Evolutionary conservation across 92 coral and sea anemone genomes (phyloP).

Genomic region (Parazoanthus swiftii): DNA sequence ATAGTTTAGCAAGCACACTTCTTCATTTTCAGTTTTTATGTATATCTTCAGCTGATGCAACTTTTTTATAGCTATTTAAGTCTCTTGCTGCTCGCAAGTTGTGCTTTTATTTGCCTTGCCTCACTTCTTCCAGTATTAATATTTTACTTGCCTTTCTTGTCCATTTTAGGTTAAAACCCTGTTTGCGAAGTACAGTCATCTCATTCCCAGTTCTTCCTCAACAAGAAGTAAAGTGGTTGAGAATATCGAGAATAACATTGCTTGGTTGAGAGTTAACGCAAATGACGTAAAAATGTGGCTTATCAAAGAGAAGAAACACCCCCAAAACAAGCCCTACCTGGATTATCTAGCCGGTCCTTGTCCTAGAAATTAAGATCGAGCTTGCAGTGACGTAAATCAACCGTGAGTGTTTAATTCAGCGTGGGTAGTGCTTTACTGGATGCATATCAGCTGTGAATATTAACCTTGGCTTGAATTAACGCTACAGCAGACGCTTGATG

Average conservation of each 20-base stretch:
- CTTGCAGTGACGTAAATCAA: neutral
- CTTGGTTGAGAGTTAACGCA: slow-evolving; percentile 15
- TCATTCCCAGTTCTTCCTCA: slow-evolving; percentile 1
- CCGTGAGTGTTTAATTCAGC: neutral
- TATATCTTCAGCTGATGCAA: too few species aligned
- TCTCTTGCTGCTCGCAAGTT: too few species aligned
- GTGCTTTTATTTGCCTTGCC: too few species aligned
- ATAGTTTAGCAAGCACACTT: too few species aligned
- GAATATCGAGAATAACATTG: slow-evolving; percentile 18
- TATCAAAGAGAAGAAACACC: neutral
- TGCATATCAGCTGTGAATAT: too few species aligned
- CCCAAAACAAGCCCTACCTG: neutral
- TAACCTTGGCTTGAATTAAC: too few species aligned
- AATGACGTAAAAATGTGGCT: slow-evolving; percentile 22
- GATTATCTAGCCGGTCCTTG: slow-evolving; percentile 4
- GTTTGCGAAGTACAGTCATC: neutral
- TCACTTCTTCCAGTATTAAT: too few species aligned
- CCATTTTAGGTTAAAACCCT: neutral
- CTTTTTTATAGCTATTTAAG: too few species aligned
- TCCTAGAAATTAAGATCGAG: neutral
- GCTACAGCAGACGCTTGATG: too few species aligned
- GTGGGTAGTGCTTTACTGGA: too few species aligned
- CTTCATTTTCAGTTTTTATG: too few species aligned
- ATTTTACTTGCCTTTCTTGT: neutral
- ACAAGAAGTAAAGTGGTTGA: slow-evolving; percentile 11